Evolutionary conservation across 2,888 invertebrate genomes (phyloP), one percentile per base, ranked within the genome.

Genomic region (Pristionchus maxplancki): DNA sequence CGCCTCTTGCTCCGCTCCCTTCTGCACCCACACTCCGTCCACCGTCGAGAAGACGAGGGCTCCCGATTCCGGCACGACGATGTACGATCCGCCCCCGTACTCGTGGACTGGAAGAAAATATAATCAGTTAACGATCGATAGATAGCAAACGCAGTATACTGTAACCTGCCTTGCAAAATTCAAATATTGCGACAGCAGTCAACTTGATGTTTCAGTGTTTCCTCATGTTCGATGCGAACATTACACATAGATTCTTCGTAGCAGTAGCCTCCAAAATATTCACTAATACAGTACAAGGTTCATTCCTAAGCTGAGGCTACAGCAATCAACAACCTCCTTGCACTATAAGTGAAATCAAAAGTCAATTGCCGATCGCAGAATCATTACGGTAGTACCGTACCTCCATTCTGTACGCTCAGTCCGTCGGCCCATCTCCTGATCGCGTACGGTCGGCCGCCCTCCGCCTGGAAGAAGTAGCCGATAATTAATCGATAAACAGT

Each of bases 61-160:
- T 94, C 93, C 34, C 88, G 92, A 40, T 92, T 93, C 74, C 91
- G 91, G 89, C 4, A 95, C 94, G 88, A 94, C 92, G 85, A 95
- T 62, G 88, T 58, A 93, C 6, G 95, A 94, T 3, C 95, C 95
- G 31, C 95, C 95, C 34, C 95, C 95, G 92, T 95, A 64, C 64
- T 64, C 64, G 64, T 64, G 31, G 2, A 31, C 64, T 64, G 8
- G 9, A 64, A 8, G 4, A 64, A 15, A 64, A 9, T 64, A n/a
- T n/a, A n/a, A n/a, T n/a, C 17, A 31, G 34, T 31, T 17, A 64
- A 1, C 64, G 11, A 64, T 34, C 53, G 24, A 58, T 13, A 8
- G 24, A 15, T 58, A 20, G 20, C 53, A 15, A 11, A 8, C 53
- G n/a, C n/a, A n/a, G n/a, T n/a, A n/a, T n/a, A n/a, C n/a, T n/a